Evolutionary conservation across 2,888 invertebrate species (phyloP), one percentile per base, ranked within the genome.

Genomic region (Iselma pallidipennis): DNA sequence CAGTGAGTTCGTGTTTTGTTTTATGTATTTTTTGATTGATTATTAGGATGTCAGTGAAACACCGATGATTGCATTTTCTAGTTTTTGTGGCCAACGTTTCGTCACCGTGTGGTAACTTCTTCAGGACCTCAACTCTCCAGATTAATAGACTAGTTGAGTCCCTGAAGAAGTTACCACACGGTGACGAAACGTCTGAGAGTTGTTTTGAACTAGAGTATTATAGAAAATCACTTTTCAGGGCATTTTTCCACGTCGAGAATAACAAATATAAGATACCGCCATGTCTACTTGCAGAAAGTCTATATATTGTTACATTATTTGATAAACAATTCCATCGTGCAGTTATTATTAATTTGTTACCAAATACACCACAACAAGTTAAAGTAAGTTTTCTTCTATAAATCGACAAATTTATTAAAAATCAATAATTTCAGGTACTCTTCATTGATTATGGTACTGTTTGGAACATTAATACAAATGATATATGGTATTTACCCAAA

Each of bases 401-500:
- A 58, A n/a, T 14, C 16, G n/a, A n/a, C 26, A 50, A 14, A 33
- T 54, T 49, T 9, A 25, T 26, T 3, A 45, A 23, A 57, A 26
- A 5, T 6, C 12, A 12, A 29, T 2, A 25, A n/a, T 71, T 67
- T 63, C 74, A 86, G 85, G 84, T 86, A 71, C 84, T 84, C 37
- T 86, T 84, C 79, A 80, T 86, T 68, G 87, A 87, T 82, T 86
- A 85, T 79, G 87, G 86, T 73, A 86, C 86, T 49, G 83, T 86
- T 74, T 81, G 81, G 62, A 71, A 73, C 58, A 81, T 80, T 69
- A 76, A 82, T 61, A 61, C 58, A 2, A 70, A 69, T 5, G 71
- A 72, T 2, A 60, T 80, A 23, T 78, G 76, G 63, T 82, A 77
- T 61, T 80, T 86, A 71, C 81, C 70, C 68, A 78, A 78, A 29